Evolutionary conservation across 1,140 invertebrate species (phyloP), one percentile per base, ranked within the genome.

Genomic region (Formica selysi): DNA sequence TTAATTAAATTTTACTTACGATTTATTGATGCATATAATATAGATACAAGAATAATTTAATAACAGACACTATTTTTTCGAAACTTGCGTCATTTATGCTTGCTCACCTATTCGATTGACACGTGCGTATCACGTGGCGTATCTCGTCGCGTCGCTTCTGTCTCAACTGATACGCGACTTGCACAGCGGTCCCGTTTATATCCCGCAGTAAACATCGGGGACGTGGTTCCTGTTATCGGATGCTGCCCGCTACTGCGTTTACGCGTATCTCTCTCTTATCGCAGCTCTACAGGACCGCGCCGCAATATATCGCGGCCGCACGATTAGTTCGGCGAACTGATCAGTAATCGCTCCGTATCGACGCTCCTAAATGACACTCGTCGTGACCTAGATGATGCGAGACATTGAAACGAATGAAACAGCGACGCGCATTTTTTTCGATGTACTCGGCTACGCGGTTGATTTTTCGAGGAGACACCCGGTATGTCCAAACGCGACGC

Each of bases 401-500:
- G 3, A 51, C 5, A 64, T 8, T 5, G 29, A 29, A 41, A 70
- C 13, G 65, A 54, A 29, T 59, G 10, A 70, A 11, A 80, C 41
- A 57, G 16, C 2, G 7, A 44, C 16, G 19, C 13, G 8, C 51
- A 61, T 2, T 6, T 65, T 44, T 19, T 54, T 51, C 3, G 76
- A 0, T 19, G 4, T n/a, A 8, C 26, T 11, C 26, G 51, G 32
- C 22, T 32, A 11, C 19, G 22, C 19, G 19, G 29, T 48, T 44
- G 54, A 73, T 44, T 22, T 44, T 38, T 44, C 11, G 26, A 61
- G n/a, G 22, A 41, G 36, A 64, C 88, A 89, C 88, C 87, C 88
- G 76, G 71, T 89, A 84, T 54, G 59, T 44, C 36, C 44, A 32
- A 90, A 71, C 85, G 79, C 84, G 78, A 89, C 87, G 78, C 85